Evolutionary conservation across 2,113 vertebrate species (phyloP).

Genomic region (Nerophis ophidion): DNA sequence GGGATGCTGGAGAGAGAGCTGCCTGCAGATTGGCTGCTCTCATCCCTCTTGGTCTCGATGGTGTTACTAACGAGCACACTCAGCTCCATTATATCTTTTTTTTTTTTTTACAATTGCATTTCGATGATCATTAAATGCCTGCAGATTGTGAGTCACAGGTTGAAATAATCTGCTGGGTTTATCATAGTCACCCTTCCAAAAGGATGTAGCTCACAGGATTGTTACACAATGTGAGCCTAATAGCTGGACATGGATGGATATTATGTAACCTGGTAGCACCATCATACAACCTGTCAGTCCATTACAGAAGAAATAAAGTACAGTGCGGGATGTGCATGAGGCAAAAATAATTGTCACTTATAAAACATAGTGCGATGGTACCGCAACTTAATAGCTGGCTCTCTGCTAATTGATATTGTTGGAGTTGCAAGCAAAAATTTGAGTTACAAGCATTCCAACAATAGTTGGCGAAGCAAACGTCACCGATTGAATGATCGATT

Average conservation of each 20-base stretch:
- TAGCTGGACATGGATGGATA: conserved; percentile 24
- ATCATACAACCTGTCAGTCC: background rate
- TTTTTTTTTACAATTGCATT: too few species aligned
- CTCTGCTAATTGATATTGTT: too few species aligned
- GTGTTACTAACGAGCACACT: conserved; percentile 7
- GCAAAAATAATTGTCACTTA: too few species aligned
- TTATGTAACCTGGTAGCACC: conserved; percentile 42
- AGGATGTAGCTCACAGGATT: background rate
- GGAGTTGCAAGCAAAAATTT: too few species aligned
- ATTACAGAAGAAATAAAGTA: background rate
- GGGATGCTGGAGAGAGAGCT: conserved; percentile 62
- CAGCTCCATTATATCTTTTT: background rate
- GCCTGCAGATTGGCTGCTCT: conserved; percentile 66
- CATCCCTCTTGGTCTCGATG: conserved; percentile 13
- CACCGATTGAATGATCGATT: too few species aligned
- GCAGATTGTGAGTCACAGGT: background rate
- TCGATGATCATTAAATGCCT: background rate
- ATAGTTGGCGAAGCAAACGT: too few species aligned
- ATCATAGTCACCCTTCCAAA: too few species aligned
- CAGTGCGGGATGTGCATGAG: too few species aligned
- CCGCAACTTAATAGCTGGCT: too few species aligned
- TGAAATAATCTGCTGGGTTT: too few species aligned
- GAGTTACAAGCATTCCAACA: too few species aligned
- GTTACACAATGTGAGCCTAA: conserved; percentile 43
- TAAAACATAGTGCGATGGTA: too few species aligned